Evolutionary conservation across 2,888 invertebrate genomes (phyloP).

Genomic region (Oegoconia quadripuncta): DNA sequence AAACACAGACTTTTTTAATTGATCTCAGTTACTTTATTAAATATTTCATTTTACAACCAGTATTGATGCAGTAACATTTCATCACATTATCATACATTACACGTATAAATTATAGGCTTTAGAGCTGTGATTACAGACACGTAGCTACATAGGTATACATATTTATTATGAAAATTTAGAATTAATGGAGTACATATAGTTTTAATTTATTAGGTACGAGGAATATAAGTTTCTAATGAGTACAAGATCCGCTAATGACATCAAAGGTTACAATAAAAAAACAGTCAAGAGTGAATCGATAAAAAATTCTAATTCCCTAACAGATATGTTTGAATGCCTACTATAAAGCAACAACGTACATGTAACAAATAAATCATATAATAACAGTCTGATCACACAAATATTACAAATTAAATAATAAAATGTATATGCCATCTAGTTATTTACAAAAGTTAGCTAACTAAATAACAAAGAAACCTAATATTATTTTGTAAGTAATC

Average conservation of each 20-base stretch:
- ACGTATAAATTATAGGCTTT: slow-evolving; percentile 44
- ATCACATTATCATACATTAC: slow-evolving; percentile 67
- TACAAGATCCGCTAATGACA: slow-evolving; percentile 39
- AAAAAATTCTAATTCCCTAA: slow-evolving; percentile 52
- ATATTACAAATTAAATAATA: slow-evolving; percentile 77
- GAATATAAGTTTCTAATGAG: slow-evolving; percentile 45
- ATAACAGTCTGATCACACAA: slow-evolving; percentile 78
- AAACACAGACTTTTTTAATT: slow-evolving; percentile 2
- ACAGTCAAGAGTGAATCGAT: slow-evolving; percentile 42
- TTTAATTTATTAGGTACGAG: slow-evolving; percentile 32
- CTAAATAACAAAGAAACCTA: slow-evolving; percentile 77
- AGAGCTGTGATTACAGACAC: slow-evolving; percentile 69
- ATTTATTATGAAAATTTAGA: slow-evolving; percentile 40
- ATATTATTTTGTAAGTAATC: slow-evolving; percentile 63
- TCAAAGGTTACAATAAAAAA: slow-evolving; percentile 33
- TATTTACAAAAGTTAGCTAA: slow-evolving; percentile 78
- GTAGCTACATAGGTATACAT: slow-evolving; percentile 52
- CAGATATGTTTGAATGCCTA: slow-evolving; percentile 68
- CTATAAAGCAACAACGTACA: slow-evolving; percentile 72
- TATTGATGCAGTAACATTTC: slow-evolving; percentile 71
- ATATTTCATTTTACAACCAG: slow-evolving; percentile 76
- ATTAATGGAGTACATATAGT: slow-evolving; percentile 39
- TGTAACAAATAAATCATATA: slow-evolving; percentile 77
- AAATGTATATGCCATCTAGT: slow-evolving; percentile 72
- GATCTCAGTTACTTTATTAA: slow-evolving; percentile 70